Evolutionary conservation across 2,113 vertebrate genomes (phyloP).

Genomic region (Austrofundulus limnaeus): DNA sequence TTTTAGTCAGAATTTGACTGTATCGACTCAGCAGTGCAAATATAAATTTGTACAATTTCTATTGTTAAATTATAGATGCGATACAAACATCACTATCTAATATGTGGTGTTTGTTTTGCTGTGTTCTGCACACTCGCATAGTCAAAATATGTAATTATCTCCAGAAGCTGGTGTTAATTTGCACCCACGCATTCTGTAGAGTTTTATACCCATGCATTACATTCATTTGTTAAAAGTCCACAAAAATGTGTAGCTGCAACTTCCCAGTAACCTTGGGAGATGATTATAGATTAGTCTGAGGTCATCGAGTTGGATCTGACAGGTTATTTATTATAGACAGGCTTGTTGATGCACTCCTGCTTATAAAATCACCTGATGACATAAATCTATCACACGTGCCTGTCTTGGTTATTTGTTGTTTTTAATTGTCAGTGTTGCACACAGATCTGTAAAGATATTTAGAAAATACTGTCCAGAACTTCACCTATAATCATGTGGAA

Average conservation of each 20-base stretch:
- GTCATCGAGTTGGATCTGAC: slow-evolving; percentile 27
- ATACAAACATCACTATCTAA: background rate
- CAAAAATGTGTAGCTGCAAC: background rate
- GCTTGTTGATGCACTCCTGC: slow-evolving; percentile 8
- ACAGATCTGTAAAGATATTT: slow-evolving; percentile 8
- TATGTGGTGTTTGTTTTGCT: background rate
- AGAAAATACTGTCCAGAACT: background rate
- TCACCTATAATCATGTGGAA: background rate
- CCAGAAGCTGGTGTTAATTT: background rate
- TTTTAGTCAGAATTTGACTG: no score
- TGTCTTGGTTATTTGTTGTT: background rate
- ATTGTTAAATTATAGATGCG: background rate
- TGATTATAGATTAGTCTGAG: slow-evolving; percentile 8
- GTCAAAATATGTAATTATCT: background rate
- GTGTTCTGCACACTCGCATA: background rate
- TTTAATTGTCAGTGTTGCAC: background rate
- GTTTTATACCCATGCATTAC: background rate
- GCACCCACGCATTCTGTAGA: background rate
- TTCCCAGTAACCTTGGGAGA: slow-evolving; percentile 2
- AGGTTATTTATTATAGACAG: slow-evolving; percentile 13
- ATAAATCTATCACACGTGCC: slow-evolving; percentile 12
- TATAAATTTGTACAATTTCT: background rate
- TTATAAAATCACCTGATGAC: slow-evolving; percentile 2
- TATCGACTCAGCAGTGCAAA: no score
- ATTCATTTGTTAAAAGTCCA: background rate